phyloP scores from a whole-genome alignment of 1,140 invertebrate genomes.

The Patella vulgata region DNA sequence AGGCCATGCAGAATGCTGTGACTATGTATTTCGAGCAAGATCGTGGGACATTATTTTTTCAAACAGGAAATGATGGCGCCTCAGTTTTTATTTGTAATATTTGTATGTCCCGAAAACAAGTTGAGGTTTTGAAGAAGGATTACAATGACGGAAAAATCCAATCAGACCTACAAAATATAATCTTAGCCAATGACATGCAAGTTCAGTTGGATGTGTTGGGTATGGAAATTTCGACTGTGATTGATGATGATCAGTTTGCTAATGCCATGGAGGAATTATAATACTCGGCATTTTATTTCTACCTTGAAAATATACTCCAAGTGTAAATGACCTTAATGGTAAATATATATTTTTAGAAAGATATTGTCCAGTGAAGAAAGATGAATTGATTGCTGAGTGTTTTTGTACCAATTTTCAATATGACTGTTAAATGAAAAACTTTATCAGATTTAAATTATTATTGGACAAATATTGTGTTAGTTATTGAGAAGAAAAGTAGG shows the following conservation, averaged over 20 bases:
- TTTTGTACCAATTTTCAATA: no score
- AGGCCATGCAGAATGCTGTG: constrained; percentile 34
- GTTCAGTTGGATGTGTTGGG: constrained; percentile 35
- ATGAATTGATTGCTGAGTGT: no score
- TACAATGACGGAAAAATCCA: constrained; percentile 35
- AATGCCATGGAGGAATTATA: constrained; percentile 35
- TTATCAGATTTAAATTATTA: no score
- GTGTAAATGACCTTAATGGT: no score
- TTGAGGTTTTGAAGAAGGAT: constrained; percentile 38
- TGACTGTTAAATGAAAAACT: no score
- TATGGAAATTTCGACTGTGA: constrained; percentile 31
- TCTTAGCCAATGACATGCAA: constrained; percentile 28
- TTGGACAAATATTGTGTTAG: no score
- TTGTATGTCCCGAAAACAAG: constrained; percentile 43
- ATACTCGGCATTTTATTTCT: no score
- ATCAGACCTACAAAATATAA: constrained; percentile 31
- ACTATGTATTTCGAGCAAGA: constrained; percentile 59
- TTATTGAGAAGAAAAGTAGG: no score
- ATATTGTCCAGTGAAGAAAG: no score
- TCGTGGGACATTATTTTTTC: constrained; percentile 46
- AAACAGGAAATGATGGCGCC: constrained; percentile 29
- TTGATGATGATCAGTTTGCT: constrained; percentile 45
- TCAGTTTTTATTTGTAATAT: constrained; percentile 43
- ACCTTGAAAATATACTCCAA: no score
- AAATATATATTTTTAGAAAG: no score